Percentiles rank a stretch among this genome's conserved stretches.
These are phyloP conservation scores for Adelosebastes latens DNA, from an alignment of 2,797 vertebrate genomes.

Conservation along the genomic window DNA sequence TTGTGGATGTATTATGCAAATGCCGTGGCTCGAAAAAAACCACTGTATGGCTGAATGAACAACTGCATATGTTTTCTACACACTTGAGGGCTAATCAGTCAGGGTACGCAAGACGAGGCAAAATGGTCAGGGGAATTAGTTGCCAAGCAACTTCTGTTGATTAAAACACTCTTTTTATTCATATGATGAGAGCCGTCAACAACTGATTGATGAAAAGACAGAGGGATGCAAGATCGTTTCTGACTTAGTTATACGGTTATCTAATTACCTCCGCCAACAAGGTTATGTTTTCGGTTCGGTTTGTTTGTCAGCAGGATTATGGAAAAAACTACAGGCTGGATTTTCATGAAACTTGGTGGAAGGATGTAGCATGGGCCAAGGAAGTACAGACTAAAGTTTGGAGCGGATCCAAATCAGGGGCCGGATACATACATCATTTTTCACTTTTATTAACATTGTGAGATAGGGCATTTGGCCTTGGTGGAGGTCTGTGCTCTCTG, in stretches of 20 bases:
- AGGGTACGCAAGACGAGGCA: conserved; percentile 49
- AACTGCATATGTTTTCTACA: conserved; percentile 52
- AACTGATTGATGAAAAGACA: background rate
- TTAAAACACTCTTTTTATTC: conserved; percentile 30
- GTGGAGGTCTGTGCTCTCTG: background rate
- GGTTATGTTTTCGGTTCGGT: background rate
- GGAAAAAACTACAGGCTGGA: background rate
- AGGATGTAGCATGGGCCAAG: background rate
- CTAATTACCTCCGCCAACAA: background rate
- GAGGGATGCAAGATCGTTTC: background rate
- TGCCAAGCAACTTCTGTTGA: conserved; percentile 63
- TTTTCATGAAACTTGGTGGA: background rate
- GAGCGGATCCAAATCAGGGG: background rate
- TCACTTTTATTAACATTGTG: background rate
- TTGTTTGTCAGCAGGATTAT: background rate
- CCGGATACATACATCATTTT: background rate
- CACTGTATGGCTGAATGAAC: conserved; percentile 44
- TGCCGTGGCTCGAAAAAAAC: conserved; percentile 4
- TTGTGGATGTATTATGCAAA: conserved; percentile 42
- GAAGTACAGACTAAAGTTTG: background rate
- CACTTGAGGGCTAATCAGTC: conserved; percentile 69
- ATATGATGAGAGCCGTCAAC: background rate
- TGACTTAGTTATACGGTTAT: background rate
- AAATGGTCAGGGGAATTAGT: conserved; percentile 58
- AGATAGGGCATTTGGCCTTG: background rate